phyloP scores from a whole-genome alignment of 2,797 vertebrate species.

The Pseudochaenichthys georgianus region DNA sequence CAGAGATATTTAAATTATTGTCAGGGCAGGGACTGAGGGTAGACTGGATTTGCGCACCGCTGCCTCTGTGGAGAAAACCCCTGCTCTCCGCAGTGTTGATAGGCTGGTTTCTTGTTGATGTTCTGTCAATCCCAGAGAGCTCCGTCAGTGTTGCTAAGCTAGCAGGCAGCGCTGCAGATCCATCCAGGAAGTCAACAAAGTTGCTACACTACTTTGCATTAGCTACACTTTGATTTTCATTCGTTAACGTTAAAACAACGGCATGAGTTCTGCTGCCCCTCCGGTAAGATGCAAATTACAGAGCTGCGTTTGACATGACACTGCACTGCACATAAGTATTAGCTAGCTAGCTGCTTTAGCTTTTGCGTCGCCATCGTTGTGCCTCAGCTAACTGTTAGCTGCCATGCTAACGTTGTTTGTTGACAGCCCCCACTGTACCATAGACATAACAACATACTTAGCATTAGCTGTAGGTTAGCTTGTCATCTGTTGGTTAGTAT shows the following conservation, averaged over 20 bases:
- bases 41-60: background rate
- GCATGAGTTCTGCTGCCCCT: slow-evolving; percentile 66
- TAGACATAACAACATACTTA: background rate
- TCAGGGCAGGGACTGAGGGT: background rate
- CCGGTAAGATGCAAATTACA: slow-evolving; percentile 62
- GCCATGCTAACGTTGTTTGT: slow-evolving; percentile 69
- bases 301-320: background rate
- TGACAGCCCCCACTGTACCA: slow-evolving; percentile 38
- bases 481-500: background rate
- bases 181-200: slow-evolving; percentile 62
- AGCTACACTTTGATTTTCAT: background rate
- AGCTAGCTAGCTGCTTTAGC: slow-evolving; percentile 51
- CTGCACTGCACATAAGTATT: background rate
- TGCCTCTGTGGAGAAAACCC: background rate
- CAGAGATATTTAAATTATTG: background rate
- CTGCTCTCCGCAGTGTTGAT: slow-evolving; percentile 33
- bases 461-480: slow-evolving; percentile 3
- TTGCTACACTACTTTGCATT: slow-evolving; percentile 13
- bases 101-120: slow-evolving; percentile 35
- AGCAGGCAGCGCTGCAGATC: slow-evolving; percentile 32
- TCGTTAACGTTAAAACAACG: slow-evolving; percentile 6
- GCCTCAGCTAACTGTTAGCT: slow-evolving; percentile 52
- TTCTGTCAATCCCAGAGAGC: slow-evolving; percentile 48
- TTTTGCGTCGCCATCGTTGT: slow-evolving; percentile 25
- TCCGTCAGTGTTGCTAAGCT: slow-evolving; percentile 35